Evolutionary conservation across 1,140 invertebrate species (phyloP), one percentile per base, ranked within the genome.

Genomic region (Papilio xuthus): DNA sequence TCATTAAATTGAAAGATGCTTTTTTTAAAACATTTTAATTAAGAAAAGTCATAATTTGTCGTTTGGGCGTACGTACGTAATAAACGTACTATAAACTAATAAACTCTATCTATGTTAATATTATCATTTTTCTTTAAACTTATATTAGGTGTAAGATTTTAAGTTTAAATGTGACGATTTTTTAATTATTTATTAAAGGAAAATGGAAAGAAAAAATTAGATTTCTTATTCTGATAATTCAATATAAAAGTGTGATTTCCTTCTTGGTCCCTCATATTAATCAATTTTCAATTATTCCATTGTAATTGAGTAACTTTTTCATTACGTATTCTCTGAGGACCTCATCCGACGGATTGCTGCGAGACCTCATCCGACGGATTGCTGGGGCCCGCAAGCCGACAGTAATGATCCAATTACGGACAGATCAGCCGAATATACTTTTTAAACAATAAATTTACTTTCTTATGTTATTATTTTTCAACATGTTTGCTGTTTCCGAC

Each of bases 271-370:
- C 60, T 67, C 8, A 67, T 67, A 67, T 67, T 67, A 67, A 67
- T 67, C 60, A 67, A 67, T 67, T 67, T 67, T 67, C 60, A 32
- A 67, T 67, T 67, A 67, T 67, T 67, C 28, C 60, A 32, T 28
- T 67, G 60, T 67, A 67, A 67, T 67, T 67, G 60, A 67, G 60
- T 67, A 67, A 67, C 60, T 67, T 67, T 67, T 67, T 67, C 60
- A 67, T 67, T 67, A 67, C 60, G 60, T 28, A 67, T 67, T 67
- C 60, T 67, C 60, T 67, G 26, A 26, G 15, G 60, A 67, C 23
- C 28, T 63, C 26, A 28, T 50, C 47, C 47, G 47, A 37, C 32
- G 32, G 32, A 37, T 37, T 37, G 32, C 32, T 37, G 32, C 7
- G 60, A 28, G 60, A 67, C 26, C 28, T 67, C 26, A 28, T 28